Base-by-base conservation (phyloP, 1,140 invertebrate genomes). In the Delia radicum region DNA sequence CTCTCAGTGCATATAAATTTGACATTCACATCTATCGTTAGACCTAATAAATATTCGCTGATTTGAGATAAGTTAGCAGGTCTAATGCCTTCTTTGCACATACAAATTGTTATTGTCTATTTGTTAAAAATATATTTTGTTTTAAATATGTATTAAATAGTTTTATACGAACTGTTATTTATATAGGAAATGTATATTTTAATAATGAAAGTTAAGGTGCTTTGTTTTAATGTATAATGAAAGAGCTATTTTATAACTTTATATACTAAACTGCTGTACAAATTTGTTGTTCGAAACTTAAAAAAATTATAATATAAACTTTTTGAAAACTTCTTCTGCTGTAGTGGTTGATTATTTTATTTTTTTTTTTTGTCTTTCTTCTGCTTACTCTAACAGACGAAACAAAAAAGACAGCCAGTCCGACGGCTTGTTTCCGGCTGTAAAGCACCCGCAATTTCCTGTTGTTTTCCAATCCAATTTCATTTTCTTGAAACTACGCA, bases 391-490 rank as follows among this genome's bases (percentile, higher is more conserved):
- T 18, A 55, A 18, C 46, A 55, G 46, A 55, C 46, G 46, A n/a
- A n/a, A n/a, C 18, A 18, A 69, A 73, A 73, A 73, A 76, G 69
- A 63, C 75, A 76, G 75, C 73, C 75, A 76, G 75, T 62, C 69
- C 75, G 75, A 61, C 75, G 75, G 75, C 75, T 73, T 72, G 69
- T 76, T 76, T 76, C 75, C 75, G 75, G 75, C 75, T 76, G 75
- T 76, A 76, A 76, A 76, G 75, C 75, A 76, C 75, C 75, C 69
- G 69, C 69, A 76, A 76, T 76, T 76, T 76, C 75, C 75, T 76
- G 75, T 76, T 76, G 37, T 76, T 76, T 69, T 55, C 29, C 65
- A 33, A 69, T 33, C 65, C 29, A 69, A 69, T 69, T 69, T 69
- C 29, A 21, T 69, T 69, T 37, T 33, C 18, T 21, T 67, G 18